Conservation (phyloP, 2,113 vertebrate genomes). For the Prochilodus magdalenae region DNA sequence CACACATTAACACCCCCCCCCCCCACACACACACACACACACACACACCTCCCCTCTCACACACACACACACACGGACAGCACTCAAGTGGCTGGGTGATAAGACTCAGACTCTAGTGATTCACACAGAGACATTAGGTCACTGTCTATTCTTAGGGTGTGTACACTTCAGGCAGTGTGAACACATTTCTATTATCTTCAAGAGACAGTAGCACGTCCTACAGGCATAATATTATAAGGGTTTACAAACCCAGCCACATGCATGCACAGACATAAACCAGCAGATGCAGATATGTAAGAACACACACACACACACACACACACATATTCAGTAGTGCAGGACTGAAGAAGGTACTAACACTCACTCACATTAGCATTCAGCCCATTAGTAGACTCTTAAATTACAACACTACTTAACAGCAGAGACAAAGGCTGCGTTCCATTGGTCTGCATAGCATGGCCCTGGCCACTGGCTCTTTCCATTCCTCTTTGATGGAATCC, state of each 20-base stretch:
- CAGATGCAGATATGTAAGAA: not conserved
- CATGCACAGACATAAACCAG: not conserved
- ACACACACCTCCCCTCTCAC: not conserved
- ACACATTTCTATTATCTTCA: constrained; percentile 12
- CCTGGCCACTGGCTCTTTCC: not conserved
- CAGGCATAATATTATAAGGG: constrained; percentile 18
- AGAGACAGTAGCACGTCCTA: not conserved
- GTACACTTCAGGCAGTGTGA: constrained; percentile 9
- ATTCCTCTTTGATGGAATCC: not conserved
- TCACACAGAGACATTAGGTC: constrained; percentile 35
- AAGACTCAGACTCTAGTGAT: constrained; percentile 33
- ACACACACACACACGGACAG: constrained; percentile 11
- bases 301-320: not conserved
- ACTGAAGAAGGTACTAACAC: not conserved
- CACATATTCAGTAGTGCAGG: not conserved
- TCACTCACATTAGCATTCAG: not conserved
- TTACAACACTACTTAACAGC: not conserved
- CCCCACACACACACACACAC: not conserved
- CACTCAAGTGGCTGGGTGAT: constrained; percentile 11
- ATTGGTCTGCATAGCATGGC: not conserved
- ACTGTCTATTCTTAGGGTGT: constrained; percentile 37
- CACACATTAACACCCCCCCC: not conserved
- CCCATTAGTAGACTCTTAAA: constrained; percentile 1
- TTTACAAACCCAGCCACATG: not conserved
- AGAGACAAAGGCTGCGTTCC: constrained; percentile 6